Evolutionary conservation across 2,113 vertebrate species (phyloP).

Genomic region (Pampusana beccarii): DNA sequence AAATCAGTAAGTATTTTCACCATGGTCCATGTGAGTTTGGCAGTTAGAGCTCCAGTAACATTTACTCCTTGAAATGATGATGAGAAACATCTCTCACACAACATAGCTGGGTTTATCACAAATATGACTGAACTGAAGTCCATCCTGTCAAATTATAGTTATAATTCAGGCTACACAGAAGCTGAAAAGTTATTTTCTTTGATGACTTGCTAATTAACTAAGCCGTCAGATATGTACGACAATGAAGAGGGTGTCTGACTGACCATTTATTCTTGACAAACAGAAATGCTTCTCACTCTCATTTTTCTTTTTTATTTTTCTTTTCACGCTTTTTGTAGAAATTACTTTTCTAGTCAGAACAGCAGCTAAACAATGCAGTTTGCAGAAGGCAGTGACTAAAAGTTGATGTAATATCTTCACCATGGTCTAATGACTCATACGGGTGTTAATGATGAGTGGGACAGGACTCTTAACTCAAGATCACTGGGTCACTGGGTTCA

Average conservation of each 20-base stretch:
- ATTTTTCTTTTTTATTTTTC: not conserved
- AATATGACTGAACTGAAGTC: not conserved
- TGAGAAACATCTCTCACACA: not conserved
- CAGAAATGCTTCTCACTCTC: not conserved
- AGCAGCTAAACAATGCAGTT: conserved; percentile 10
- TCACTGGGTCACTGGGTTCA: not conserved
- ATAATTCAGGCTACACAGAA: not conserved
- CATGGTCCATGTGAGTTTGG: not conserved
- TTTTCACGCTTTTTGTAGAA: not conserved
- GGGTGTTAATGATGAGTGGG: conserved; percentile 26
- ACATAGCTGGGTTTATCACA: not conserved
- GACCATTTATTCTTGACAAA: not conserved
- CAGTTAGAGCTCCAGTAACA: not conserved
- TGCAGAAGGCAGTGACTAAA: not conserved
- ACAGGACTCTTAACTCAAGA: not conserved
- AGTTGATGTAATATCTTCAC: not conserved
- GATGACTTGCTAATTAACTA: conserved; percentile 45
- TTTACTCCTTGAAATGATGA: not conserved
- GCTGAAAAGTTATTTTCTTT: conserved; percentile 4
- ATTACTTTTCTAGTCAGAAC: not conserved
- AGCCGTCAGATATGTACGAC: not conserved
- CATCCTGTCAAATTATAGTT: not conserved
- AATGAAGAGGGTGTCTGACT: not conserved
- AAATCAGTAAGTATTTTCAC: not conserved
- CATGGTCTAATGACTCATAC: conserved; percentile 19